A percentile compares a stretch with the other conserved stretches of the same genome.
phyloP scores from a whole-genome alignment of 2,888 invertebrate species.

The Spialia ferax region DNA sequence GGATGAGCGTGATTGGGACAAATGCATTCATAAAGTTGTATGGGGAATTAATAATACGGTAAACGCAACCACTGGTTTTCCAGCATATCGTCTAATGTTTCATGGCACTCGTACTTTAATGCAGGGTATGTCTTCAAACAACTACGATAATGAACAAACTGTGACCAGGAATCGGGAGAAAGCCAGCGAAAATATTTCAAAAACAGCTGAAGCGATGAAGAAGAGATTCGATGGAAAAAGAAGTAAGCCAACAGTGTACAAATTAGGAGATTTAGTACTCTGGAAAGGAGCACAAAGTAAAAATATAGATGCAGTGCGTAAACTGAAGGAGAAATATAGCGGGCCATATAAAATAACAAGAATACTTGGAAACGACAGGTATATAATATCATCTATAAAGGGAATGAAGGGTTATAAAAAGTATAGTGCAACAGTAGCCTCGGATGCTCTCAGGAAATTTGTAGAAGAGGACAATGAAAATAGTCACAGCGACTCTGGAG shows the following conservation, averaged over 20 bases:
- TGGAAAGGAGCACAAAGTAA: conserved; percentile 1
- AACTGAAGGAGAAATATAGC: neutral
- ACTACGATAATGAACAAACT: neutral
- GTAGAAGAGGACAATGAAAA: neutral
- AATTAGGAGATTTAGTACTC: neutral
- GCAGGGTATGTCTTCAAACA: neutral
- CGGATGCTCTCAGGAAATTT: conserved; percentile 4
- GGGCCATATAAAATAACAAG: conserved; percentile 16
- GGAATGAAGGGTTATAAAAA: conserved; percentile 14
- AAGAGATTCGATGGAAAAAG: neutral
- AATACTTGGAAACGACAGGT: conserved; percentile 5
- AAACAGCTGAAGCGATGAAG: neutral
- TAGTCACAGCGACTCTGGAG: neutral
- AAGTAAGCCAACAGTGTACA: neutral
- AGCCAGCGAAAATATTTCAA: neutral
- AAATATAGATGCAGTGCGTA: neutral
- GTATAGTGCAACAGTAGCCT: conserved; percentile 15
- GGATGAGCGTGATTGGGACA: neutral
- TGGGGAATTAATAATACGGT: neutral
- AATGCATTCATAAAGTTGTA: neutral
- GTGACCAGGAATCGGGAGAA: conserved; percentile 3
- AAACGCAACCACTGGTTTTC: neutral
- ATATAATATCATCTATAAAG: conserved; percentile 11
- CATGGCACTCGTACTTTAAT: neutral
- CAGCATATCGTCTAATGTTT: neutral